These are phyloP conservation scores for Pachyrhynchus sulphureomaculatus DNA, from an alignment of 1,140 invertebrate genomes.

Conservation along the genomic window DNA sequence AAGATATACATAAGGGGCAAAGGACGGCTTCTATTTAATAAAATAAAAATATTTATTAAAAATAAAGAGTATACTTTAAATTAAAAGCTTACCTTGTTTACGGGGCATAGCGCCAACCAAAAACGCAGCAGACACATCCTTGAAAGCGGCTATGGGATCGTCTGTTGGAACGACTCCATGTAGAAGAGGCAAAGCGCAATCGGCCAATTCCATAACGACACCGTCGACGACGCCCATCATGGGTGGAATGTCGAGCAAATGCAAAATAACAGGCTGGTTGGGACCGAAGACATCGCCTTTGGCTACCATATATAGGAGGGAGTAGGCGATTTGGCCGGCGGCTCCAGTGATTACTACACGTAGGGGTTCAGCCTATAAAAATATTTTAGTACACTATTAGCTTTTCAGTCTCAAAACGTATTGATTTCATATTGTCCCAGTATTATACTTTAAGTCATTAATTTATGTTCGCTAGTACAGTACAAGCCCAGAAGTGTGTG, in stretches of 20 bases:
- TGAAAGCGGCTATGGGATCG: slow-evolving; percentile 87
- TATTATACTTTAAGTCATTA: too few species aligned
- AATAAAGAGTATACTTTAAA: too few species aligned
- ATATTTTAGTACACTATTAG: too few species aligned
- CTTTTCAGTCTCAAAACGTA: too few species aligned
- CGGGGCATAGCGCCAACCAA: slow-evolving; percentile 98
- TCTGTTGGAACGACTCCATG: slow-evolving; percentile 82
- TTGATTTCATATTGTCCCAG: too few species aligned
- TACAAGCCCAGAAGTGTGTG: too few species aligned
- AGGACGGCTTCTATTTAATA: too few species aligned
- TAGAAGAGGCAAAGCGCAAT: slow-evolving; percentile 93
- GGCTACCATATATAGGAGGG: slow-evolving; percentile 88
- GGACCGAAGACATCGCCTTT: slow-evolving; percentile 96
- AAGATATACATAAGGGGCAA: too few species aligned
- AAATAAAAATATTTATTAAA: too few species aligned
- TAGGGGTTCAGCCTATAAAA: slow-evolving; percentile 73
- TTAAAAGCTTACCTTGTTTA: slow-evolving; percentile 83
- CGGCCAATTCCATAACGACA: slow-evolving; percentile 95
- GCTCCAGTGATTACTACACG: slow-evolving; percentile 96
- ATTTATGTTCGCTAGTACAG: too few species aligned
- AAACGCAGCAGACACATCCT: slow-evolving; percentile 96
- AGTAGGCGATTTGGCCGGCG: slow-evolving; percentile 98
- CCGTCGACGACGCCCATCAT: slow-evolving; percentile 95
- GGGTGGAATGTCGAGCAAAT: slow-evolving; percentile 91
- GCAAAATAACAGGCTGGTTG: slow-evolving; percentile 84